Evolutionary conservation across 2,888 invertebrate species (phyloP).

Genomic region (Mongoloraphidia duomilia): DNA sequence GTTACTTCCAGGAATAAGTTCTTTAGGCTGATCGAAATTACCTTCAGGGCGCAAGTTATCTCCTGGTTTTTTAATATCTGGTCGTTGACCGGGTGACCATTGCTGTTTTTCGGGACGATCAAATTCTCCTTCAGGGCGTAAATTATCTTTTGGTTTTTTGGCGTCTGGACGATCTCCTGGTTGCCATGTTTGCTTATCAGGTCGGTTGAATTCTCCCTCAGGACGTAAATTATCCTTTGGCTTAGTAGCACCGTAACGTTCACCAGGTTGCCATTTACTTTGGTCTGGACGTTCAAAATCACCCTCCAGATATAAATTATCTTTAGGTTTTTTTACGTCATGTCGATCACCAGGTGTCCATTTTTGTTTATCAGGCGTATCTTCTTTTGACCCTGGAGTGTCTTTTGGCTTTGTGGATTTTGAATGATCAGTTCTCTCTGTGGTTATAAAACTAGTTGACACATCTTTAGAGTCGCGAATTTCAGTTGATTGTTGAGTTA

Average conservation of each 20-base stretch:
- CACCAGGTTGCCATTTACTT: conserved; percentile 33
- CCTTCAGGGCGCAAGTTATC: conserved; percentile 33
- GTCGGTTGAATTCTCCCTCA: conserved; percentile 23
- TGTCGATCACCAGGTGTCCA: conserved; percentile 35
- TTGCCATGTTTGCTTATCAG: conserved; percentile 14
- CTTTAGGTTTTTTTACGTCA: conserved; percentile 22
- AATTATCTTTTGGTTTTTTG: conserved; percentile 25
- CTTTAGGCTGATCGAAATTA: conserved; percentile 25
- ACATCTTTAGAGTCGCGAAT: neutral
- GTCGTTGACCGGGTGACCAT: conserved; percentile 36
- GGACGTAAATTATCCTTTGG: conserved; percentile 30
- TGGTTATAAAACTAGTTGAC: too few relatives aligned
- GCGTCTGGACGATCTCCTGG: conserved; percentile 21
- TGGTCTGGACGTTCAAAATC: conserved; percentile 32
- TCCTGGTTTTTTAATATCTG: conserved; percentile 29
- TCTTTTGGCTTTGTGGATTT: conserved; percentile 41
- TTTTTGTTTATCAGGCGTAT: conserved; percentile 30
- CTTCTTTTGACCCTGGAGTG: conserved; percentile 29
- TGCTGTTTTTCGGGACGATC: conserved; percentile 21
- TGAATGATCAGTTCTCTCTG: conserved; percentile 10
- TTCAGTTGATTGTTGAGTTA: neutral
- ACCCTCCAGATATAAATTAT: conserved; percentile 30
- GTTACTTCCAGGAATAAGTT: conserved; percentile 20
- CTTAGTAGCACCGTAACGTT: conserved; percentile 24
- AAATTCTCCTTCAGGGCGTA: conserved; percentile 25